Evolutionary conservation across 1,140 invertebrate genomes (phyloP), one percentile per base, ranked within the genome.

Genomic region (Marisa cornuarietis): DNA sequence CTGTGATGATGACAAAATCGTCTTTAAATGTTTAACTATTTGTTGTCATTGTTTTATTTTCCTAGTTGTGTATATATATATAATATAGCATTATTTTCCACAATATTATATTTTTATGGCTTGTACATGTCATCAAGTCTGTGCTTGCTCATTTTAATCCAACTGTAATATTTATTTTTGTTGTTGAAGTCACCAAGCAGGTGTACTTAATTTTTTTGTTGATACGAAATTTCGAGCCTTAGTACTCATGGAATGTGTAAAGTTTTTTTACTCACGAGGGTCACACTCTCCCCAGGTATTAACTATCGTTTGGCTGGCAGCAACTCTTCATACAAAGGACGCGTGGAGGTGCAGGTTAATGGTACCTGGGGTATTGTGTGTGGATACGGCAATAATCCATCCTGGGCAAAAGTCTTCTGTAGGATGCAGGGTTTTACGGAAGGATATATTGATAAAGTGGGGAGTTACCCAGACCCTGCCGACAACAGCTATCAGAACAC

Each of bases 331-430:
- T 20, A 22, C 63, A 77, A n/a, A 66, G 87, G 87, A 31, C 79
- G 82, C 3, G 86, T 88, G 22, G 83, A 88, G 71, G 85, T 86
- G 14, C 72, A 66, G 0, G 78, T 86, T 14, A 82, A 84, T 65
- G 84, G 83, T 10, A 62, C 74, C 71, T 88, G 87, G 87, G 87
- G 87, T 9, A 82, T 85, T 49, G 76, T 88, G 8, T 88, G 87
- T 81, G 82, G 82, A n/a, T 68, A 71, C 5, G 82, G 83, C 78
- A 87, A 85, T 83, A 83, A 83, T 65, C 66, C 11, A 24, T 51
- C 78, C 2, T 85, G 87, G 66, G 85, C 87, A 16, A 74, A 76
- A 18, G 87, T 87, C 16, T 81, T 87, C 71, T 88, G 87, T 79
- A 76, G 83, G 52, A 75, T 78, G 26, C 71, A 83, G 7, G 87